Base-by-base conservation (phyloP, 37 sponge, comb jelly and placozoan species). In the Axinella damicornis region DNA sequence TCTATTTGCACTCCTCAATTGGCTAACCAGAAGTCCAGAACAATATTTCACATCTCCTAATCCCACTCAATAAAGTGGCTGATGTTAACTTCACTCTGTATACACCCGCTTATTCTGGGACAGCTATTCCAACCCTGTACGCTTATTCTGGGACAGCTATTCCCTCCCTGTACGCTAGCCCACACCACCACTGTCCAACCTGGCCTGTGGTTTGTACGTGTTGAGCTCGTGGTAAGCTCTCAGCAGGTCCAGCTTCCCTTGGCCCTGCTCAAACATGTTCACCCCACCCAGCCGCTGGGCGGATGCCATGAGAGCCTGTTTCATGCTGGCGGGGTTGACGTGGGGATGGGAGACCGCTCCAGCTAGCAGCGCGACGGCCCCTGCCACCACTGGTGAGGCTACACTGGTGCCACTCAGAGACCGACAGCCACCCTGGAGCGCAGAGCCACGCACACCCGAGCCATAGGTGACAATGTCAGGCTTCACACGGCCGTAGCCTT, bases 361-460 rank as follows among this genome's bases (percentile, higher is more conserved):
- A 62, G 66, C 74, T 63, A 99, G 91, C 30, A 99, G 88, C 11
- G 97, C 79, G 53, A 99, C 94, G 17, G 90, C 98, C 21, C 99
- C 99, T 0, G 99, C 95, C 0, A 99, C 99, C 36, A 99, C 99
- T 15, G 99, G 99, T 31, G 99, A 99, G 53, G 98, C 94, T 18
- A 99, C 99, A 90, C 99, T 99, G 18, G 99, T 99, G 31, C 99
- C 99, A 39, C 97, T 95, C 36, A 99, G 90, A n/a, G 96, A 91
- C 56, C 96, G 68, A 78, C 99, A 99, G 25, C 96, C 86, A 5
- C 96, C 96, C 20, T 79, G 79, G 24, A 89, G 69, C 57, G 83
- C 94, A 24, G 98, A 97, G n/a, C 98, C 99, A 21, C 87, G 85
- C 4, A 99, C 98, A 31, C 91, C 96, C n/a, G 96, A 84, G 56